These are phyloP conservation scores for Drosophila affinis DNA, from an alignment of 2,888 invertebrate species.

Conservation along the genomic window DNA sequence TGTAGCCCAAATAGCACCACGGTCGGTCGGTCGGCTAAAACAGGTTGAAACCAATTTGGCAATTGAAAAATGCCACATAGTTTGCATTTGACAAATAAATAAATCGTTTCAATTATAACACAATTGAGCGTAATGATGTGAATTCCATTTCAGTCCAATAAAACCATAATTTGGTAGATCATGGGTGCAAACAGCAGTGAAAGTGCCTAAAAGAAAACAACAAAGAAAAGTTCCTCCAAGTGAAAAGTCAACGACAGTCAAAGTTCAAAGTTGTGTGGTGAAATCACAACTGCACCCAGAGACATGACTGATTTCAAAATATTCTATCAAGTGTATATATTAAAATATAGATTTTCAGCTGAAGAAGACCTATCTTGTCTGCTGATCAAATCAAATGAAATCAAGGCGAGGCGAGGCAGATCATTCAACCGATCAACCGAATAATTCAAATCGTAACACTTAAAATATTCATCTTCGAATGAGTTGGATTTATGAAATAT, in stretches of 20 bases:
- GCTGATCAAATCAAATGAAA: too few relatives aligned
- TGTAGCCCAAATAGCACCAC: conserved; percentile 9
- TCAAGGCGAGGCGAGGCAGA: too few relatives aligned
- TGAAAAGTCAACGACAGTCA: background rate
- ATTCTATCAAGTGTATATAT: background rate
- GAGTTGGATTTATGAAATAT: background rate
- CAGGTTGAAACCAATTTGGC: conserved; percentile 27
- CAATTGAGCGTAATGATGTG: too few relatives aligned
- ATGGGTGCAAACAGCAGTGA: background rate
- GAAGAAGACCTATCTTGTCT: too few relatives aligned
- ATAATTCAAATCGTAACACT: too few relatives aligned
- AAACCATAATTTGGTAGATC: background rate
- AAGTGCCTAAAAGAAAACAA: too few relatives aligned
- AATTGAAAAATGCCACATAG: conserved; percentile 15
- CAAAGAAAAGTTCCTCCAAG: background rate
- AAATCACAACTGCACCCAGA: background rate
- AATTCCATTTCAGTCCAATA: background rate
- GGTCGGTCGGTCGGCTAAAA: conserved; percentile 20
- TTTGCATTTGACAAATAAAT: conserved; percentile 15
- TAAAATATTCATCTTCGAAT: background rate
- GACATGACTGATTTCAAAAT: too few relatives aligned
- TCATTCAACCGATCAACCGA: too few relatives aligned
- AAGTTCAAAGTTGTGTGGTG: too few relatives aligned
- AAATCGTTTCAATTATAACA: background rate
- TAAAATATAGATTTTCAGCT: too few relatives aligned